These are phyloP conservation scores for Apamea monoglypha DNA, from an alignment of 2,888 invertebrate species.

Conservation along the genomic window DNA sequence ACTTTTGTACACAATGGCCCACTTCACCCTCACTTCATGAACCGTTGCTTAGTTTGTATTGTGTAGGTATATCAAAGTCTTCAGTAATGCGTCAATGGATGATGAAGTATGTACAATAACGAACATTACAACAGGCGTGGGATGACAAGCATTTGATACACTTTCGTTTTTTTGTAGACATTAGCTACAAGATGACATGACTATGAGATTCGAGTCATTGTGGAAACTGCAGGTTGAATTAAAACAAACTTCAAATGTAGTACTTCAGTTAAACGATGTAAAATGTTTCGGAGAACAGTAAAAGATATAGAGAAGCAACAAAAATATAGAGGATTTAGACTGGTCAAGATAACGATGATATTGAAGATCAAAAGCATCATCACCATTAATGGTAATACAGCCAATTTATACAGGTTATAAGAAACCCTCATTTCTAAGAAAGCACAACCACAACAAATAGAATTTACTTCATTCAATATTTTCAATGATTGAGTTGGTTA, in stretches of 20 bases:
- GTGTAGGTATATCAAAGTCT: not conserved
- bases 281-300: not conserved
- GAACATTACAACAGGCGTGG: constrained; percentile 26
- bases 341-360: not conserved
- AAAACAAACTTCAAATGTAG: not conserved
- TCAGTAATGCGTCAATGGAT: constrained; percentile 31
- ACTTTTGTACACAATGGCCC: constrained; percentile 41
- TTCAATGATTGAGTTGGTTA: not conserved
- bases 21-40: constrained; percentile 16
- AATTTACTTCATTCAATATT: not conserved
- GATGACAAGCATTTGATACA: constrained; percentile 56
- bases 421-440: not conserved
- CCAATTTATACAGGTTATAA: not conserved
- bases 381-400: not conserved
- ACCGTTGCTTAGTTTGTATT: constrained; percentile 27
- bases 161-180: constrained; percentile 59
- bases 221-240: constrained; percentile 5
- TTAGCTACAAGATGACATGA: constrained; percentile 36
- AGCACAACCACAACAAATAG: fast-evolving
- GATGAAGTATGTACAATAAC: constrained; percentile 4
- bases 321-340: too few species aligned
- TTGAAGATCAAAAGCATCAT: not conserved
- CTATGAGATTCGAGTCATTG: constrained; percentile 22
- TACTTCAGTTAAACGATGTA: not conserved
- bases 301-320: not conserved